These are phyloP conservation scores for Aculops lycopersici DNA, from an alignment of 1,140 invertebrate species.

Conservation along the genomic window DNA sequence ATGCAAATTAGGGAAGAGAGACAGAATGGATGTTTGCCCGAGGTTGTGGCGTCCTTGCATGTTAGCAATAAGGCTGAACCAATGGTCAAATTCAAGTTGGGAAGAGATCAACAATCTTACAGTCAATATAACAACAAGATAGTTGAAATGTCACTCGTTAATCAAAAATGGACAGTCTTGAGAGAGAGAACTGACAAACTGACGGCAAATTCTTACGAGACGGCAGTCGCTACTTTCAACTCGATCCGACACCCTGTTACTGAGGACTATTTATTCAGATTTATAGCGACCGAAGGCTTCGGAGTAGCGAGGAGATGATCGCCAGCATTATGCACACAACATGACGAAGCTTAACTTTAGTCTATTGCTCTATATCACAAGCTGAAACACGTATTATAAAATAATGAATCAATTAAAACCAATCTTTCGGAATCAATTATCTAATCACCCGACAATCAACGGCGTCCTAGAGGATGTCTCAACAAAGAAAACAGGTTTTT, in stretches of 20 bases:
- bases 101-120: constrained; percentile 27
- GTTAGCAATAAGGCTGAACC: constrained; percentile 10
- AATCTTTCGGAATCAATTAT: too few species aligned
- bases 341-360: too few species aligned
- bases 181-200: constrained; percentile 84
- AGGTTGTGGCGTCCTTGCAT: constrained; percentile 12
- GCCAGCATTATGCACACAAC: too few species aligned
- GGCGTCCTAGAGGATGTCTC: too few species aligned
- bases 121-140: constrained; percentile 64
- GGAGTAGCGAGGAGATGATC: too few species aligned
- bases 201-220: constrained; percentile 56
- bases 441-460: too few species aligned
- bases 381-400: too few species aligned
- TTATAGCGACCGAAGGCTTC: too few species aligned
- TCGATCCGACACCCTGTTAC: constrained; percentile 41
- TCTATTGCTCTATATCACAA: too few species aligned
- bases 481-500: too few species aligned
- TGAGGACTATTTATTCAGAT: constrained; percentile 35
- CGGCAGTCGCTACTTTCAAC: constrained; percentile 26
- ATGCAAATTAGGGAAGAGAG: constrained; percentile 39
- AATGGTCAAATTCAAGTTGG: constrained; percentile 6
- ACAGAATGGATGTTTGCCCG: constrained; percentile 25
- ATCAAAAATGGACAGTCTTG: constrained; percentile 67
- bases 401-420: too few species aligned
- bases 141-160: constrained; percentile 51